phyloP scores from a whole-genome alignment of 2,797 vertebrate genomes.

The Myotis vivesi region DNA sequence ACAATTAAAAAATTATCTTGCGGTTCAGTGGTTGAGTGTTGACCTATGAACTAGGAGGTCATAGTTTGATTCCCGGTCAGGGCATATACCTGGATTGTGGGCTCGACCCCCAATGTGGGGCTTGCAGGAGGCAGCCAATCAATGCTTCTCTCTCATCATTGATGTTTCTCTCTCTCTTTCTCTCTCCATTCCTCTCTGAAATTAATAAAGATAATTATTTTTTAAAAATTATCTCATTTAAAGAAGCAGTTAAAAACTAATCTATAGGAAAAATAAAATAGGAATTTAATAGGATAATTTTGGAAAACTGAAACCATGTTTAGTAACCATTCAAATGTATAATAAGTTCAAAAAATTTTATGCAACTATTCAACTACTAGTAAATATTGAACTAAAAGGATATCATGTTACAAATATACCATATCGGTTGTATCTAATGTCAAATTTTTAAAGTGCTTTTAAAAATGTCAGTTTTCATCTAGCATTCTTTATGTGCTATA shows the following conservation, averaged over 20 bases:
- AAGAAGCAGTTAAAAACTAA: background rate
- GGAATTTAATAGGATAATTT: background rate
- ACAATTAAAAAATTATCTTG: background rate
- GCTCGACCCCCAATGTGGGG: no score
- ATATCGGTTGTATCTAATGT: background rate
- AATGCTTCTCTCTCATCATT: no score
- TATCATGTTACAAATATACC: background rate
- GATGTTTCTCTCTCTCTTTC: no score
- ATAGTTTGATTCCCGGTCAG: no score
- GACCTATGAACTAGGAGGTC: no score
- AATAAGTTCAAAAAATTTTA: background rate
- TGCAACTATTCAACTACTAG: background rate
- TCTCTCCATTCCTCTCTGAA: no score
- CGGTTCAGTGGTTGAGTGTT: no score
- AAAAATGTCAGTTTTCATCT: background rate
- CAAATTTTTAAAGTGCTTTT: background rate
- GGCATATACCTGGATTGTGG: no score
- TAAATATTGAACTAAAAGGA: background rate
- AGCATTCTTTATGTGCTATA: background rate
- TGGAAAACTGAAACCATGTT: background rate
- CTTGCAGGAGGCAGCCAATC: no score
- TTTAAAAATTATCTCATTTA: background rate
- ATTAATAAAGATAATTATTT: no score
- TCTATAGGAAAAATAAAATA: background rate
- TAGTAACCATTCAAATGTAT: background rate